phyloP scores from a whole-genome alignment of 2,113 vertebrate genomes.

The Syrrhaptes paradoxus region DNA sequence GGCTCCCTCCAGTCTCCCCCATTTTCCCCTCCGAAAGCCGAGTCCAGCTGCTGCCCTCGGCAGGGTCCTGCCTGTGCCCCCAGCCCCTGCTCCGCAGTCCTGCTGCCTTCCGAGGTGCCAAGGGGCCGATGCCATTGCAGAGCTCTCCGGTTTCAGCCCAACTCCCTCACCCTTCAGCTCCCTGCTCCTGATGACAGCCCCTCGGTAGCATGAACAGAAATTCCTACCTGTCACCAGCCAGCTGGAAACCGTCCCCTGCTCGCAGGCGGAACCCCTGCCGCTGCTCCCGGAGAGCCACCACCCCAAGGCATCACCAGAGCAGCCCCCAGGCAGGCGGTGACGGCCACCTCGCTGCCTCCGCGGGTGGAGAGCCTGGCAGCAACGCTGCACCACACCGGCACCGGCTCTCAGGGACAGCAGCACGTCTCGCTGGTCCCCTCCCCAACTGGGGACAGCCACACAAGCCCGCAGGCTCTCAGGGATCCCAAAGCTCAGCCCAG shows the following conservation, averaged over 20 bases:
- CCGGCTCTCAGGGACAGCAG: not conserved
- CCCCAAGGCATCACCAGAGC: not conserved
- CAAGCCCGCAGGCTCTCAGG: not conserved
- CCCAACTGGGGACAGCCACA: not conserved
- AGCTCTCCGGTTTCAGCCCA: not conserved
- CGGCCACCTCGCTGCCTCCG: not conserved
- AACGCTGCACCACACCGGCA: not conserved
- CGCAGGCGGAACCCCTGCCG: not conserved
- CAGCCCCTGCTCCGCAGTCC: not conserved
- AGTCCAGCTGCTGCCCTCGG: accelerated
- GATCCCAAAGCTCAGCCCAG: not conserved
- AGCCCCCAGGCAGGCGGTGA: not conserved
- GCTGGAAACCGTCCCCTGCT: not conserved
- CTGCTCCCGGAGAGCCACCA: not conserved
- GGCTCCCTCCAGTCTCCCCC: not conserved
- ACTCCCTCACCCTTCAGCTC: not conserved
- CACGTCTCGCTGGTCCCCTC: not conserved
- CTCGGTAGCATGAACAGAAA: not conserved
- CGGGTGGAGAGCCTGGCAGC: not conserved
- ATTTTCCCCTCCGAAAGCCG: not conserved
- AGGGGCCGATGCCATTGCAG: accelerated
- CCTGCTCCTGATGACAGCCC: not conserved
- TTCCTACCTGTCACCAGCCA: not conserved
- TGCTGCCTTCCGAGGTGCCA: not conserved
- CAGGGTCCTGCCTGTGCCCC: not conserved